Percentiles rank a stretch among this genome's conserved stretches.
These are phyloP conservation scores for Phoenicopterus ruber DNA, from an alignment of 2,113 vertebrate species.

Conservation along the genomic window DNA sequence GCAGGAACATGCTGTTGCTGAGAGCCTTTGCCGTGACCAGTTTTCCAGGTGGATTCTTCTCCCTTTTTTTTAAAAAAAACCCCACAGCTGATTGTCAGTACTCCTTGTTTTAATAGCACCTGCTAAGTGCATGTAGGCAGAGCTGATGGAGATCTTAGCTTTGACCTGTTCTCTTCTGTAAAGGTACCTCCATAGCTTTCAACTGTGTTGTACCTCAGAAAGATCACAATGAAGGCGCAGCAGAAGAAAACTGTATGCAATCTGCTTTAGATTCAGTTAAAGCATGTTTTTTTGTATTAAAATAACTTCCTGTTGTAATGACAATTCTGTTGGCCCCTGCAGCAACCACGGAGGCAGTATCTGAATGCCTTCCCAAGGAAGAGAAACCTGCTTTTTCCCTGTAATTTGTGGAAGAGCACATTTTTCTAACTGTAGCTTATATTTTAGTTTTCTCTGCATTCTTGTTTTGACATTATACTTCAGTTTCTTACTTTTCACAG, in stretches of 20 bases:
- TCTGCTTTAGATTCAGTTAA: slow-evolving; percentile 17
- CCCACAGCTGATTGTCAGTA: background rate
- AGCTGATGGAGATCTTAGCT: background rate
- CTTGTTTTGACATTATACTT: background rate
- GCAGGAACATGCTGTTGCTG: background rate
- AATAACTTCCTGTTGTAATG: background rate
- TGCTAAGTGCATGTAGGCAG: background rate
- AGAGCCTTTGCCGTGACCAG: background rate
- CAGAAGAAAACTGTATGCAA: background rate
- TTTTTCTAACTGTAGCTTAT: background rate
- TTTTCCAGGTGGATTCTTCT: background rate
- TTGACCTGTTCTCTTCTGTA: background rate
- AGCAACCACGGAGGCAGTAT: background rate
- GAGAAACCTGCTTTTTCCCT: background rate
- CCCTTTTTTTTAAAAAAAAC: background rate
- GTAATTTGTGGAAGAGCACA: background rate
- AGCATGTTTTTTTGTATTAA: background rate
- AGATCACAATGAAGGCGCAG: background rate
- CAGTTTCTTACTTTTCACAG: background rate
- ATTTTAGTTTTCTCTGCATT: background rate
- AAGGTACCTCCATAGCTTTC: background rate
- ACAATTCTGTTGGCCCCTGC: background rate
- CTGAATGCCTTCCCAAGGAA: background rate
- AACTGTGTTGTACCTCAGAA: background rate
- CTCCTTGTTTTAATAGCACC: background rate